These are phyloP conservation scores for Phaonia tiefii DNA, from an alignment of 2,888 invertebrate genomes.

Conservation along the genomic window DNA sequence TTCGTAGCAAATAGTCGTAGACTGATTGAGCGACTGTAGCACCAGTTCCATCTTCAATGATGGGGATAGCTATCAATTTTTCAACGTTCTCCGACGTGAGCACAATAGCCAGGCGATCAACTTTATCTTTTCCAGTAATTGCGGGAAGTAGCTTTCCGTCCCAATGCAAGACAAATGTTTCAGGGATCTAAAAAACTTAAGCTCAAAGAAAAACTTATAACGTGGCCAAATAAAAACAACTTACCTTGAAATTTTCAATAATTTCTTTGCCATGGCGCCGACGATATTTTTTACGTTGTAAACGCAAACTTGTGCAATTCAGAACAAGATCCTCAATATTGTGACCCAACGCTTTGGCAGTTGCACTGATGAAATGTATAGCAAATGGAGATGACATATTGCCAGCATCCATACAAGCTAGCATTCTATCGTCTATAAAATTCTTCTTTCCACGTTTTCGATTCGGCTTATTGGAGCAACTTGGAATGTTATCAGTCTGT, in stretches of 20 bases:
- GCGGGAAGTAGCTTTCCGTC: slow-evolving; percentile 42
- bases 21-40: slow-evolving; percentile 13
- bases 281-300: slow-evolving; percentile 40
- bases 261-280: slow-evolving; percentile 43
- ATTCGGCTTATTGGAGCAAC: slow-evolving; percentile 35
- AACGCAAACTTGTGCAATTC: slow-evolving; percentile 42
- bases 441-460: slow-evolving; percentile 13
- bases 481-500: slow-evolving; percentile 40
- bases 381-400: slow-evolving; percentile 35
- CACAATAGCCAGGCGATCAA: slow-evolving; percentile 35
- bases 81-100: slow-evolving; percentile 28
- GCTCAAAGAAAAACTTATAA: slow-evolving; percentile 9
- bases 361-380: slow-evolving; percentile 1
- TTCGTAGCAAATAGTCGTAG: slow-evolving; percentile 16
- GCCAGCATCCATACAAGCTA: slow-evolving; percentile 9
- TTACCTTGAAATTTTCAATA: slow-evolving; percentile 36
- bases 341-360: no score
- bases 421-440: no score
- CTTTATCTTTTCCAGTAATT: slow-evolving; percentile 41
- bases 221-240: not conserved
- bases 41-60: slow-evolving; percentile 19
- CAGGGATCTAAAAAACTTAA: slow-evolving; percentile 23
- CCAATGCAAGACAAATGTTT: slow-evolving; percentile 49
- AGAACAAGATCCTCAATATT: slow-evolving; percentile 26
- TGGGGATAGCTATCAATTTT: slow-evolving; percentile 30